Evolutionary conservation across 1,140 invertebrate genomes (phyloP).

Genomic region (Popillia japonica): DNA sequence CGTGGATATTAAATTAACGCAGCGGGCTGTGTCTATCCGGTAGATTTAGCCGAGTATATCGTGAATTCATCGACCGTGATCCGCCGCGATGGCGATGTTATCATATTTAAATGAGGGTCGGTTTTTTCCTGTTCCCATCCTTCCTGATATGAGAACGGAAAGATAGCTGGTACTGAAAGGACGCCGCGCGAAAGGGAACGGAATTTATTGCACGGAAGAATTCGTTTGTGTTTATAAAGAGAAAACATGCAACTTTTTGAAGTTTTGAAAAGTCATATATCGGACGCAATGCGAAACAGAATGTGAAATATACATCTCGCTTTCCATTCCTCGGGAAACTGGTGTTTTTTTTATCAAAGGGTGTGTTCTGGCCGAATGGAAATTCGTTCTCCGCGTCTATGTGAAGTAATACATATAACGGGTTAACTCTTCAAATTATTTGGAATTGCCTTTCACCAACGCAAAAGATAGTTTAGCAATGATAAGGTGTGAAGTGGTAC

Average conservation of each 20-base stretch:
- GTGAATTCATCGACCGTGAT: constrained; percentile 3
- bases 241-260: not conserved
- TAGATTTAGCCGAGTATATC: not conserved
- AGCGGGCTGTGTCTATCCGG: not conserved
- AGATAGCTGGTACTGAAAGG: not conserved
- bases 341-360: not conserved
- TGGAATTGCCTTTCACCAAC: too few relatives aligned
- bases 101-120: not conserved
- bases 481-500: too few relatives aligned
- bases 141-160: not conserved
- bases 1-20: not conserved
- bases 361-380: too few relatives aligned
- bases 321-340: not conserved
- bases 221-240: not conserved
- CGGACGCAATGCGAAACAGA: too few relatives aligned
- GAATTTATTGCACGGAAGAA: constrained; percentile 8
- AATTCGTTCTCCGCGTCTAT: too few relatives aligned
- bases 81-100: not conserved
- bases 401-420: too few relatives aligned
- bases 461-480: too few relatives aligned
- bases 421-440: too few relatives aligned
- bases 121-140: not conserved
- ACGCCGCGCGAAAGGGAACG: not conserved
- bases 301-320: too few relatives aligned
- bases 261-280: not conserved